Base-by-base conservation (phyloP, 2,113 vertebrate species). In the Seriola dumerili region DNA sequence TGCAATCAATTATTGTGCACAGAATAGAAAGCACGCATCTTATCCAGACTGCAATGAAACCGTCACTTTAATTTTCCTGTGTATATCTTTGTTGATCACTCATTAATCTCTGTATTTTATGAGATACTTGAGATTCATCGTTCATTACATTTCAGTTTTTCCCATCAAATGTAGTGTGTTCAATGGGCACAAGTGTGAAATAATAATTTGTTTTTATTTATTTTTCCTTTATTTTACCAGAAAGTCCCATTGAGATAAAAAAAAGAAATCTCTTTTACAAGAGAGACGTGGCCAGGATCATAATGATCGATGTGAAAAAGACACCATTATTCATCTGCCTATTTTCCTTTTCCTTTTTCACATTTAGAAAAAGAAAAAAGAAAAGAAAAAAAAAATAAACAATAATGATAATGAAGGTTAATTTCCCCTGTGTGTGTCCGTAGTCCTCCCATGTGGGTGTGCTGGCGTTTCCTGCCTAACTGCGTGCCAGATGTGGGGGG, bases 391-490 rank as follows among this genome's bases (percentile, higher is more conserved):
- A 16, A 32, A 29, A 59, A 17, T 17, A 2, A 52, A 36, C 34
- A 36, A 36, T 36, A 6, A 36, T 19, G 11, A 23, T 42, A 42
- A 65, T 42, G 5, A 65, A 25, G n/a, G 62, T 42, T 23, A 6
- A n/a, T 44, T 38, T 25, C 16, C 36, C 40, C 3, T 80, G 21
- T 72, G 46, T 61, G 44, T 81, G 46, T 77, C 0, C 76, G 2
- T 75, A 98, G 97, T 89, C 96, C 96, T 0, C 97, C 97, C 0
- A 92, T 97, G 66, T 94, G 92, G 0, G 61, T 97, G 12, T 98
- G 97, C 90, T 98, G 97, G 97, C 94, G 92, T 3, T 95, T 99
- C 67, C 96, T 97, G 82, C 44, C 92, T 0, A 94, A 96, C 59
- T 99, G 97, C 46, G 67, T 93, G 6, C 92, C 92, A 0, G 92